phyloP scores from a whole-genome alignment of 2,797 vertebrate genomes.

The Epinephelus malabaricus region DNA sequence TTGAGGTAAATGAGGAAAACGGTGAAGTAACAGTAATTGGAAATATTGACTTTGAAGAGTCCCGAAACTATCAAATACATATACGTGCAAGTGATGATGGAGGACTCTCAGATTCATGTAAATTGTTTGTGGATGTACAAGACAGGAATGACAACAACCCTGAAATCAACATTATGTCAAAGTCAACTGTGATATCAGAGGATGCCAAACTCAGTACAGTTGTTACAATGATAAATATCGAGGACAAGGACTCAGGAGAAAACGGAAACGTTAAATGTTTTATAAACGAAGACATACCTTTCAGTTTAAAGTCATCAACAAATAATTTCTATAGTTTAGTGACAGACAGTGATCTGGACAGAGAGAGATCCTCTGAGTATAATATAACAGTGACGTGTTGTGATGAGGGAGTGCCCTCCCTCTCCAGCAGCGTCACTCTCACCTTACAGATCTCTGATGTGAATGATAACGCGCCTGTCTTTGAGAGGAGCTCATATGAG shows the following conservation, averaged over 20 bases:
- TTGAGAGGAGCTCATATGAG: slow-evolving; percentile 38
- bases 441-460: slow-evolving; percentile 16
- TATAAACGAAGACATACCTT: slow-evolving; percentile 68
- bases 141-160: slow-evolving; percentile 87
- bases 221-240: slow-evolving; percentile 68
- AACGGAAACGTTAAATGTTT: slow-evolving; percentile 80
- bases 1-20: too few relatives aligned
- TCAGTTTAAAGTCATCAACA: slow-evolving; percentile 75
- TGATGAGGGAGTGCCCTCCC: too few relatives aligned
- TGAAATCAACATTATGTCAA: slow-evolving; percentile 69
- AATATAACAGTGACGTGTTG: slow-evolving; percentile 18
- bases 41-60: slow-evolving; percentile 70
- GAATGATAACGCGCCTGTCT: too few relatives aligned
- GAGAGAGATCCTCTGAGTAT: slow-evolving; percentile 69
- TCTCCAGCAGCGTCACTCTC: too few relatives aligned
- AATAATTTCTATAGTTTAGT: slow-evolving; percentile 81
- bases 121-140: slow-evolving; percentile 80
- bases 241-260: slow-evolving; percentile 81
- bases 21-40: slow-evolving; percentile 24
- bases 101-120: slow-evolving; percentile 75
- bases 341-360: slow-evolving; percentile 71
- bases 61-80: slow-evolving; percentile 63
- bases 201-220: slow-evolving; percentile 58
- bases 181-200: slow-evolving; percentile 60
- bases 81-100: slow-evolving; percentile 84